These are phyloP conservation scores for Littorina saxatilis DNA, from an alignment of 1,140 invertebrate genomes.

Conservation along the genomic window DNA sequence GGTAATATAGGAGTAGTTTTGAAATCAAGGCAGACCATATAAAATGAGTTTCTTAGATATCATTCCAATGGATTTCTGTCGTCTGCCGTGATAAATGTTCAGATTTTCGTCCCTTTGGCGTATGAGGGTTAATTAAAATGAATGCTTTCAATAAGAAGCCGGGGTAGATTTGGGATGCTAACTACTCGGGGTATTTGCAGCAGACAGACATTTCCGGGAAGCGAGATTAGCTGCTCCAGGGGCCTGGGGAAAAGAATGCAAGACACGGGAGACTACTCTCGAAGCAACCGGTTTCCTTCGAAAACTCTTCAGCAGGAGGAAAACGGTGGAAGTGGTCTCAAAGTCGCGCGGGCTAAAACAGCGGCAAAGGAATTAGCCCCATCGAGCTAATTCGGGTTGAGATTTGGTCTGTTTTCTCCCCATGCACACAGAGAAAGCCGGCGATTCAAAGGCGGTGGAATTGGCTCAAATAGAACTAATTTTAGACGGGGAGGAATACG, in stretches of 20 bases:
- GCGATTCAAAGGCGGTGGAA: not conserved
- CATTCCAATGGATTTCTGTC: too few relatives aligned
- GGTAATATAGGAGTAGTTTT: too few relatives aligned
- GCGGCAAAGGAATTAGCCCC: slow-evolving; percentile 27
- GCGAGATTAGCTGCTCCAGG: not conserved
- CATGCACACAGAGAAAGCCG: not conserved
- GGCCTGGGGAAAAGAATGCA: not conserved
- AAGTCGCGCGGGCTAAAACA: not conserved
- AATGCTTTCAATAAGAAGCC: too few relatives aligned
- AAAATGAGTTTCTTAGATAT: too few relatives aligned
- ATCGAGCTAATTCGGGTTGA: slow-evolving; percentile 15
- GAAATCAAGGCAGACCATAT: too few relatives aligned
- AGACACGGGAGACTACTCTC: slow-evolving; percentile 7
- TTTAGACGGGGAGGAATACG: slow-evolving; percentile 1
- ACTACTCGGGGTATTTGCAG: too few relatives aligned
- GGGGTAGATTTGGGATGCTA: too few relatives aligned
- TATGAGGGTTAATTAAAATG: too few relatives aligned
- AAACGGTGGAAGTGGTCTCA: slow-evolving; percentile 23
- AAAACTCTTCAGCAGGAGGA: slow-evolving; percentile 15
- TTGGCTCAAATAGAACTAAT: slow-evolving; percentile 26
- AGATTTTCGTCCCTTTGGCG: too few relatives aligned
- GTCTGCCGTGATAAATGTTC: too few relatives aligned
- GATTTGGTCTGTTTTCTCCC: slow-evolving; percentile 24
- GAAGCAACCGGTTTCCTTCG: not conserved
- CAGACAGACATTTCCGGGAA: too few relatives aligned